Percentiles rank a stretch among this genome's conserved stretches.
phyloP scores from a whole-genome alignment of 1,140 invertebrate genomes.

The Drosophila insularis region DNA sequence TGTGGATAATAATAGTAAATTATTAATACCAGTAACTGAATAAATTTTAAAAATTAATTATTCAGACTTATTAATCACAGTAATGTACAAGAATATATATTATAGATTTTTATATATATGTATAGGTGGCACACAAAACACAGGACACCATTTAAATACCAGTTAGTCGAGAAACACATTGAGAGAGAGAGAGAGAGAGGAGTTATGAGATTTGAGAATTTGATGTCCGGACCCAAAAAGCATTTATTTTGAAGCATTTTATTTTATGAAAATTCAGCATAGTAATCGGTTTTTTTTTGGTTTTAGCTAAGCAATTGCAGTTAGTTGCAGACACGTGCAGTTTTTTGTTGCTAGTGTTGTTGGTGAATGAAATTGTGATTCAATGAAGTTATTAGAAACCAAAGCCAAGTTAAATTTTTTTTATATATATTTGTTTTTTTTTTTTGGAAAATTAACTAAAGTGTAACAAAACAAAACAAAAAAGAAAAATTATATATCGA shows the following conservation, averaged over 20 bases:
- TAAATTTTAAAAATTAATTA: neutral
- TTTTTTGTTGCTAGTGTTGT: conserved; percentile 9
- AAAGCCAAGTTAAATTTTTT: conserved; percentile 33
- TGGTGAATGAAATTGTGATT: conserved; percentile 20
- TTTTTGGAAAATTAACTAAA: conserved; percentile 25
- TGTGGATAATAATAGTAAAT: conserved; percentile 34
- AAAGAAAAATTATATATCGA: conserved; percentile 47
- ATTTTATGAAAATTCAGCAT: neutral
- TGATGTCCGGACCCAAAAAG: conserved; percentile 6
- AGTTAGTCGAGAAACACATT: conserved; percentile 34
- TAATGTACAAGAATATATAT: conserved; percentile 43
- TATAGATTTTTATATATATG: conserved; percentile 12
- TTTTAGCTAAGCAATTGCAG: conserved; percentile 37
- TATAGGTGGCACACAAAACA: conserved; percentile 55
- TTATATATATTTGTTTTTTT: conserved; percentile 4
- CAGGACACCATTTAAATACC: conserved; percentile 60
- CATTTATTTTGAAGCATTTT: conserved; percentile 7
- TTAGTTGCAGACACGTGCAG: conserved; percentile 44
- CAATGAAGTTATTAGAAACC: conserved; percentile 15
- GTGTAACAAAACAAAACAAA: conserved; percentile 31
- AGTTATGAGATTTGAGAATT: conserved; percentile 5
- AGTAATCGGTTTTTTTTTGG: neutral
- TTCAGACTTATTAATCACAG: conserved; percentile 60
- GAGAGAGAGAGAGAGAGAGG: conserved; percentile 1
- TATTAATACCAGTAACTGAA: conserved; percentile 12